Conservation (phyloP, 1,140 invertebrate species). For the Metaphire vulgaris region DNA sequence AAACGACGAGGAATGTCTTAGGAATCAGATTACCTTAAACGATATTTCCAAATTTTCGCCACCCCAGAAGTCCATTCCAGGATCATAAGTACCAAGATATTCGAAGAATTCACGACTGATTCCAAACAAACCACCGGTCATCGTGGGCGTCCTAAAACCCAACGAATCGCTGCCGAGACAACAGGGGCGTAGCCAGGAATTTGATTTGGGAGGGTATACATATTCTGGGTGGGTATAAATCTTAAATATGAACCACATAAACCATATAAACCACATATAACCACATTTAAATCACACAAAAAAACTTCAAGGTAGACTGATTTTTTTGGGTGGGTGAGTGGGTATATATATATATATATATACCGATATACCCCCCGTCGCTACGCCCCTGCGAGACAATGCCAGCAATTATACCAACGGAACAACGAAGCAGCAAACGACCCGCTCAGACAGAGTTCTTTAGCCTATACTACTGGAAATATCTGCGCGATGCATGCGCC, state of each 20-base stretch:
- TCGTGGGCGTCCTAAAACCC: slow-evolving; percentile 71
- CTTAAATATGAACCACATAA: too few species aligned
- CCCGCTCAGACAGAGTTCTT: too few species aligned
- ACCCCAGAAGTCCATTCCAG: slow-evolving; percentile 88
- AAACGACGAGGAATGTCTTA: too few species aligned
- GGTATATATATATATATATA: too few species aligned
- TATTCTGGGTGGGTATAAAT: too few species aligned
- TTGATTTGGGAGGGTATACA: neutral
- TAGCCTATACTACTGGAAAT: too few species aligned
- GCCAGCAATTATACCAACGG: too few species aligned
- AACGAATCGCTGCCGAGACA: neutral
- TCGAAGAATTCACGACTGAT: slow-evolving; percentile 59
- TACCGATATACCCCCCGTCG: too few species aligned
- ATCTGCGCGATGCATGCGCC: neutral
- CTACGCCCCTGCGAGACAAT: too few species aligned
- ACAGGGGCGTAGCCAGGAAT: neutral
- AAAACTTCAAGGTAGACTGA: neutral
- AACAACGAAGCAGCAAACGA: too few species aligned
- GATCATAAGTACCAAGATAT: slow-evolving; percentile 89
- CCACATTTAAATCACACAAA: neutral
- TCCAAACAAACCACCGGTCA: slow-evolving; percentile 58
- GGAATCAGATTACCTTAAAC: slow-evolving; percentile 16
- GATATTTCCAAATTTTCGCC: slow-evolving; percentile 56
- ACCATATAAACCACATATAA: neutral
- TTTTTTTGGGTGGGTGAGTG: too few species aligned